Percentiles rank a stretch among this genome's conserved stretches.
These are phyloP conservation scores for Mesochorus sp. DNA, from an alignment of 2,888 invertebrate genomes.

Conservation along the genomic window DNA sequence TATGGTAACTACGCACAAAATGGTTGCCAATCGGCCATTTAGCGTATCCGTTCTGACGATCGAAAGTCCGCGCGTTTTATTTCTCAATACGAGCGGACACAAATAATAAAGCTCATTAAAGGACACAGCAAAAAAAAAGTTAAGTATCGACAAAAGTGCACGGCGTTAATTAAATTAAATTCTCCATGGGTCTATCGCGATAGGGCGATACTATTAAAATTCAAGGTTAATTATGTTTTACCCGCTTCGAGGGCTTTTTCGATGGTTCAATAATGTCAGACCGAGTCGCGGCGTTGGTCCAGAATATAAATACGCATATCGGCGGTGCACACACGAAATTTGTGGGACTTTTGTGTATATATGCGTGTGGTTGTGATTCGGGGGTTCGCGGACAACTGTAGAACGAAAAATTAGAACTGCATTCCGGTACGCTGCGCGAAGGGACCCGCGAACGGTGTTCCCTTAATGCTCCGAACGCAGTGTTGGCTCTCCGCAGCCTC, in stretches of 20 bases:
- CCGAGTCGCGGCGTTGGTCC: too few species aligned
- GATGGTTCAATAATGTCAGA: slow-evolving; percentile 41
- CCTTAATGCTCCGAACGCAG: slow-evolving; percentile 59
- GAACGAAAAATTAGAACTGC: slow-evolving; percentile 66
- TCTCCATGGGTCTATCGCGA: slow-evolving; percentile 17
- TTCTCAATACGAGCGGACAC: too few species aligned
- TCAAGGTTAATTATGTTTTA: slow-evolving; percentile 44
- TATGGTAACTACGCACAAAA: slow-evolving; percentile 15
- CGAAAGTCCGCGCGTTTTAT: too few species aligned
- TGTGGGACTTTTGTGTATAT: slow-evolving; percentile 16
- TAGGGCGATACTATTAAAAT: slow-evolving; percentile 49
- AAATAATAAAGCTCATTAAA: too few species aligned
- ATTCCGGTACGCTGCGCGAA: slow-evolving; percentile 62
- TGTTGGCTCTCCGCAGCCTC: slow-evolving; percentile 41
- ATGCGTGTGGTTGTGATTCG: too few species aligned
- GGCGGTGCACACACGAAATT: neutral
- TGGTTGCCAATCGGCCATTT: slow-evolving; percentile 39
- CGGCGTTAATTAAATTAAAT: slow-evolving; percentile 53
- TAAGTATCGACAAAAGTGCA: neutral
- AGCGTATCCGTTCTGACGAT: too few species aligned
- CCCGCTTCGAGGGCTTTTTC: slow-evolving; percentile 14
- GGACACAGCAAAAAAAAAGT: neutral
- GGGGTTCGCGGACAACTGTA: slow-evolving; percentile 39
- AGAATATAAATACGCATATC: too few species aligned
- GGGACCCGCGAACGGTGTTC: slow-evolving; percentile 60